These are phyloP conservation scores for Cephonodes hylas DNA, from an alignment of 2,888 invertebrate genomes.

Conservation along the genomic window DNA sequence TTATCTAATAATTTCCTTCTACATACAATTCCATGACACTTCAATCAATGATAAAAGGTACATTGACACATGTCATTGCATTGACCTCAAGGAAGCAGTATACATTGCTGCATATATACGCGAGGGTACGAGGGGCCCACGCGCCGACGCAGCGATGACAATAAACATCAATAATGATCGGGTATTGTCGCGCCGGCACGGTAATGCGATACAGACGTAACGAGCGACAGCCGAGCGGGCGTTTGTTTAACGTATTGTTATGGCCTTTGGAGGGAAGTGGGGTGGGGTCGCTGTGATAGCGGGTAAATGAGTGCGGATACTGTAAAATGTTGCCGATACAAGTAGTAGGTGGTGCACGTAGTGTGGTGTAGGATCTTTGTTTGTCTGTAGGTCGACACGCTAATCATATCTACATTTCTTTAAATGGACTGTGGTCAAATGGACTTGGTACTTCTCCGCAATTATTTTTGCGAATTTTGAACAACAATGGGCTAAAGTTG, in stretches of 20 bases:
- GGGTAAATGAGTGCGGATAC: neutral
- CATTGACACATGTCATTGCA: too few species aligned
- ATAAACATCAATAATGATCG: slow-evolving; percentile 20
- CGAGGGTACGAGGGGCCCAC: neutral
- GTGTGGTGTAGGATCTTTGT: too few species aligned
- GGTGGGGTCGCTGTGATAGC: slow-evolving; percentile 20
- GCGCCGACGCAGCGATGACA: neutral
- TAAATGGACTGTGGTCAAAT: too few species aligned
- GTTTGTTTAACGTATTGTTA: slow-evolving; percentile 45
- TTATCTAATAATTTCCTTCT: too few species aligned
- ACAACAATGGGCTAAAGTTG: too few species aligned
- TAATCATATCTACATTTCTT: too few species aligned
- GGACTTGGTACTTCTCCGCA: too few species aligned
- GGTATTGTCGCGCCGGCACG: slow-evolving; percentile 15
- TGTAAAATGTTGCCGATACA: too few species aligned
- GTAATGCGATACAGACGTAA: slow-evolving; percentile 38
- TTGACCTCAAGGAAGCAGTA: neutral
- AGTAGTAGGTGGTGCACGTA: too few species aligned
- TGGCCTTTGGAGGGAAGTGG: slow-evolving; percentile 13
- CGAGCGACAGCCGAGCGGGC: slow-evolving; percentile 34
- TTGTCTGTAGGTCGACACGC: too few species aligned
- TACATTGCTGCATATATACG: too few species aligned
- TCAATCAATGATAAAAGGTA: neutral
- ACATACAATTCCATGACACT: neutral
- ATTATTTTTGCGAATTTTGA: too few species aligned